Base-by-base conservation (phyloP, 30 jellyfish, hydroid and myxozoan genomes). In the Hydractinia echinata region DNA sequence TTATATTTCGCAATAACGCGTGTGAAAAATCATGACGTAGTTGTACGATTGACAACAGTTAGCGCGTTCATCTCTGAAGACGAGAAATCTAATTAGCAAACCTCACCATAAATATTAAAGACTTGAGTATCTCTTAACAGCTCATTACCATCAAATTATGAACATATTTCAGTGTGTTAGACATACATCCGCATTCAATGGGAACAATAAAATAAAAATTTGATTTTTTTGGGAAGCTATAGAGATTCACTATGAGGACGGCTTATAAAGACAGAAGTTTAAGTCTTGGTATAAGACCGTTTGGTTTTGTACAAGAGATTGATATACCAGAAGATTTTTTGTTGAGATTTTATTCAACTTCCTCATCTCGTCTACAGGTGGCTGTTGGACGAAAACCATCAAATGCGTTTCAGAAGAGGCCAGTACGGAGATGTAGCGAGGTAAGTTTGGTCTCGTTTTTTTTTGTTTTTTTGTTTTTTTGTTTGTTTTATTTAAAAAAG, bases 401-500 rank as follows among this genome's bases (percentile, higher is more conserved):
- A 51, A 77, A 74, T 48, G 54, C 74, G 10, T 20, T 30, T 54
- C 85, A 77, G 58, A 77, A 76, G 60, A 77, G 58, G 60, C 74
- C 53, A 15, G 55, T 55, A n/a, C 85, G 85, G 44, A 74, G 83
- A 54, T 77, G 85, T 54, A 77, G 85, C 55, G 85, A 77, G 85
- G 85, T 77, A n/a, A 44, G 82, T 77, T 6, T 72, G 16, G 19
- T 48, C 11, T 50, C 54, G 7, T 19, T 71, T 8, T 71, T 71
- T 9, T 15, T 9, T 71, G 11, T 71, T 50, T 71, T 50, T 3
- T 19, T 19, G 1, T 20, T 10, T 15, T 0, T 10, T 67, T 20
- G 44, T 30, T 30, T 2, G 44, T 30, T 30, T 30, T 30, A 2
- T 30, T 30, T n/a, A n/a, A n/a, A n/a, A n/a, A n/a, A n/a, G n/a